These are phyloP conservation scores for Plebejus anna DNA, from an alignment of 2,888 invertebrate genomes.

Conservation along the genomic window DNA sequence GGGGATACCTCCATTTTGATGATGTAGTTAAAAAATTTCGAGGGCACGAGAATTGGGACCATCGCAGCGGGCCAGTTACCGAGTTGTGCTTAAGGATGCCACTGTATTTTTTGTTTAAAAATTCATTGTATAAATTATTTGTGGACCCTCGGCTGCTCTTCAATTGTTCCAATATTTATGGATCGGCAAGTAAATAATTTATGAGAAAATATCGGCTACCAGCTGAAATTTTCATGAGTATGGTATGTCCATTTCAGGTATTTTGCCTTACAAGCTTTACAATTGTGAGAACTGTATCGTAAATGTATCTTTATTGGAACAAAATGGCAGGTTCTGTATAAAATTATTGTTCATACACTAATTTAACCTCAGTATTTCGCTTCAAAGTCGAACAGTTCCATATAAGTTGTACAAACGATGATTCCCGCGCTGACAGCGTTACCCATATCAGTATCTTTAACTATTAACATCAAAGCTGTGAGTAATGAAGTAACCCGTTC, in stretches of 20 bases:
- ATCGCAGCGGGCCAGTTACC: slow-evolving; percentile 37
- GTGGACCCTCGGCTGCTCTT: slow-evolving; percentile 10
- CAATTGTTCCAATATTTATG: slow-evolving; percentile 28
- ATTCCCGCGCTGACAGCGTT: slow-evolving; percentile 35
- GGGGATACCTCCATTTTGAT: slow-evolving; percentile 41
- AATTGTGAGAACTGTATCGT: too few relatives aligned
- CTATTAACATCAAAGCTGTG: slow-evolving; percentile 43
- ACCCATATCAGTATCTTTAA: slow-evolving; percentile 43
- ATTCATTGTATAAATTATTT: slow-evolving; percentile 30
- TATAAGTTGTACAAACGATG: slow-evolving; percentile 31
- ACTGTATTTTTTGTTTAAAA: slow-evolving; percentile 32
- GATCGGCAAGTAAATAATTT: not conserved
- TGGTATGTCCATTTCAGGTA: not conserved
- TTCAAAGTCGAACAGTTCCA: slow-evolving; percentile 27
- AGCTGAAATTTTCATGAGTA: not conserved
- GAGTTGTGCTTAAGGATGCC: slow-evolving; percentile 36
- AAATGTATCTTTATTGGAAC: too few relatives aligned
- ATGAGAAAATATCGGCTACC: not conserved
- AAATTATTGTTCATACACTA: not conserved
- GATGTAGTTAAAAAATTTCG: slow-evolving; percentile 46
- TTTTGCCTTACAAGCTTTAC: not conserved
- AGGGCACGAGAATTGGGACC: slow-evolving; percentile 41
- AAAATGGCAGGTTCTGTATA: too few relatives aligned
- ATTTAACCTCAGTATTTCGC: not conserved
- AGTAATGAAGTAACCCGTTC: slow-evolving; percentile 43